Conservation (phyloP, 2,888 invertebrate genomes). For the Microchrysa polita region DNA sequence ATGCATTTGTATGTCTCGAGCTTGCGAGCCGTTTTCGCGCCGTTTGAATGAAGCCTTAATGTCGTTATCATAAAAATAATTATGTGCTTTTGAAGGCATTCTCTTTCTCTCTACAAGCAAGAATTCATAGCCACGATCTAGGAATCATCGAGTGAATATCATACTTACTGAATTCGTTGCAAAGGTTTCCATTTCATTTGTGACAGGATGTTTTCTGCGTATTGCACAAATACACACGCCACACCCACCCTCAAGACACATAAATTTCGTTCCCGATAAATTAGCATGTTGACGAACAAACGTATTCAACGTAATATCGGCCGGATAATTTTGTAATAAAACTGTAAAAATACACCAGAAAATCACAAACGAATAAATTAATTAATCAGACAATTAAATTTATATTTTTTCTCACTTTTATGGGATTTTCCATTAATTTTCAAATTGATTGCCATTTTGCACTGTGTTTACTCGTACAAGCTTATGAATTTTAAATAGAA, state of each 20-base stretch:
- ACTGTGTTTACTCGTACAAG: too few species aligned
- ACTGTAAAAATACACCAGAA: conserved; percentile 24
- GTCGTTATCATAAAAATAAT: too few species aligned
- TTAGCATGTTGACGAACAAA: conserved; percentile 70
- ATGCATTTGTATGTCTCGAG: too few species aligned
- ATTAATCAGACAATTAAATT: too few species aligned
- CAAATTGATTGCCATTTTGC: conserved; percentile 56
- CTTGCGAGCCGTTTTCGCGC: too few species aligned
- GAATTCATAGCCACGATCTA: too few species aligned
- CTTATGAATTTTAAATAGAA: too few species aligned
- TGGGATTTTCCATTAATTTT: conserved; percentile 56
- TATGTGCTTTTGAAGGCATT: too few species aligned
- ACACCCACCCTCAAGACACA: conserved; percentile 77
- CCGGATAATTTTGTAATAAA: conserved; percentile 57
- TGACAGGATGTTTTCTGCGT: conserved; percentile 58
- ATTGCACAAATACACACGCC: conserved; percentile 69
- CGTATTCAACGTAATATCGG: conserved; percentile 68
- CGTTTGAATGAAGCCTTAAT: too few species aligned
- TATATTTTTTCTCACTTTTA: conserved; percentile 54
- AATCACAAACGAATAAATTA: too few species aligned
- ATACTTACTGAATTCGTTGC: conserved; percentile 73
- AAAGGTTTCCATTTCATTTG: conserved; percentile 65
- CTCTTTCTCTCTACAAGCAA: too few species aligned
- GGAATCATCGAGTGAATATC: too few species aligned
- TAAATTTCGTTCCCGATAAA: conserved; percentile 72